Percentiles rank a stretch among this genome's conserved stretches.
phyloP scores from a whole-genome alignment of 2,888 invertebrate species.

The Ctena decussata region DNA sequence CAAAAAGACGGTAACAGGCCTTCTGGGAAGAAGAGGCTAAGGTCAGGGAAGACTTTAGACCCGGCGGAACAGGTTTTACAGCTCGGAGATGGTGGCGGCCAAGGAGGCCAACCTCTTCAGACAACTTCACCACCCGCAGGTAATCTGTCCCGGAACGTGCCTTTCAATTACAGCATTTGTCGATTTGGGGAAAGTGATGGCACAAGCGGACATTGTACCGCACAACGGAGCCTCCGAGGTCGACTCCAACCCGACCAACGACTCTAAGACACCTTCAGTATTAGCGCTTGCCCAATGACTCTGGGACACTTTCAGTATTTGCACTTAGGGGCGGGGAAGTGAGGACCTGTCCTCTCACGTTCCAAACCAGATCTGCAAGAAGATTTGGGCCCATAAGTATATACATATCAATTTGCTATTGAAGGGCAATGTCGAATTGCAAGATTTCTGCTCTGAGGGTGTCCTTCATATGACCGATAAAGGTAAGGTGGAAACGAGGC shows the following conservation, averaged over 20 bases:
- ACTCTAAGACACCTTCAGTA: too few relatives aligned
- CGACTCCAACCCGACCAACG: background rate
- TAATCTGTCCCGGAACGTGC: too few relatives aligned
- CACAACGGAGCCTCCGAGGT: background rate
- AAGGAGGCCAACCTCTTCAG: too few relatives aligned
- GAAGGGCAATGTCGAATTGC: background rate
- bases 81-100: too few relatives aligned
- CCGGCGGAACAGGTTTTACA: too few relatives aligned
- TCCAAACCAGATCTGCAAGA: background rate
- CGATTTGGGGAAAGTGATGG: background rate
- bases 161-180: too few relatives aligned
- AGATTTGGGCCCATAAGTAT: background rate
- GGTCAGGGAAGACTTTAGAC: too few relatives aligned
- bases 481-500: constrained; percentile 9
- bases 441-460: background rate
- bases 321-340: background rate
- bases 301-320: background rate
- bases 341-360: background rate
- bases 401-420: background rate
- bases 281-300: background rate
- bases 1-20: too few relatives aligned
- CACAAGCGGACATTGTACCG: background rate
- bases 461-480: background rate
- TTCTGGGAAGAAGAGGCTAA: too few relatives aligned
- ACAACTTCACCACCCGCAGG: too few relatives aligned